Evolutionary conservation across 2,888 invertebrate genomes (phyloP), one percentile per base, ranked within the genome.

Genomic region (Sphecodes monilicornis): DNA sequence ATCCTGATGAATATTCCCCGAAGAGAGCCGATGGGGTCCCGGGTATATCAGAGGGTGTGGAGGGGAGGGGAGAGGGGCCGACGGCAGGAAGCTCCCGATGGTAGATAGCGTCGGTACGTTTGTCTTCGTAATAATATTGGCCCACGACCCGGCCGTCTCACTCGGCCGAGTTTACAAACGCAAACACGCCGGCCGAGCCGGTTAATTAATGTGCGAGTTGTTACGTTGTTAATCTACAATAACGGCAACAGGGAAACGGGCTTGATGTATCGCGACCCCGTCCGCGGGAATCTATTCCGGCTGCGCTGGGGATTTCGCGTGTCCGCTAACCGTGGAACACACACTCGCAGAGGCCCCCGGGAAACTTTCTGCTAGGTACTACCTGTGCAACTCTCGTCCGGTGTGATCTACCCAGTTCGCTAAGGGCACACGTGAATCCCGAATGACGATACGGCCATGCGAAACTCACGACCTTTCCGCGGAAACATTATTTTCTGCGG

Each of bases 161-260:
- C 81, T 77, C 84, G 80, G 84, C 76, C 86, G 85, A 87, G 89
- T 86, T 91, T 91, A 90, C 91, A 87, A 91, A 91, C 87, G 88
- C 91, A 91, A 91, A 91, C 91, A 91, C 85, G 77, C 82, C 81
- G 77, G 81, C 70, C 85, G 86, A 91, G 90, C 88, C 85, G 83
- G 90, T 89, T 91, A 91, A 91, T 91, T 91, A 91, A 91, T 91
- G 91, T 90, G 91, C 90, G 91, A 91, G 91, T 91, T 91, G 91
- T 91, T 88, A 89, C 90, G 83, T 86, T 86, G 88, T 91, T 91
- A 90, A 87, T 84, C 90, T 78, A 84, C 86, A 82, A 89, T 90
- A 85, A 88, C 87, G 80, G 83, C 80, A 76, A 77, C 78, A 73
- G 77, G 82, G 74, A 82, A 73, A 79, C 80, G 66, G 80, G 69